These are phyloP conservation scores for Poeciliopsis turneri DNA, from an alignment of 2,797 vertebrate species.

Conservation along the genomic window DNA sequence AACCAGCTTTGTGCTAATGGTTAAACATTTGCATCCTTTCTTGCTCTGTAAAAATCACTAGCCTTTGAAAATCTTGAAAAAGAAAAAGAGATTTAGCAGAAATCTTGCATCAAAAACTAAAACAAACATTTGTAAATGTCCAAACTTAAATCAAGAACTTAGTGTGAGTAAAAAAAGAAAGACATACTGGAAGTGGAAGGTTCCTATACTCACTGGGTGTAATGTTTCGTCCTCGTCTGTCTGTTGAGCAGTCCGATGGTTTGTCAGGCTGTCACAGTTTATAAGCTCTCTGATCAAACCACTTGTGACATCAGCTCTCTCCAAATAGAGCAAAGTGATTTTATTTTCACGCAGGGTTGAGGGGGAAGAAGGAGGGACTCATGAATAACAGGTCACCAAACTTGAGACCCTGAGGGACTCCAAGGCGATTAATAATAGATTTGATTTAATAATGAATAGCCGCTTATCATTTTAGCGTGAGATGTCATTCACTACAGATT, in stretches of 20 bases:
- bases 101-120: neutral
- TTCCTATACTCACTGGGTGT: conserved; percentile 62
- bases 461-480: conserved; percentile 55
- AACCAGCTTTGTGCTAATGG: neutral
- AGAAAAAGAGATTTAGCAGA: neutral
- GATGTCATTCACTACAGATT: conserved; percentile 51
- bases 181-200: neutral
- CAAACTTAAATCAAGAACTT: neutral
- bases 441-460: conserved; percentile 61
- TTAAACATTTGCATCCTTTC: neutral
- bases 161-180: neutral
- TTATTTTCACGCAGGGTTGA: conserved; percentile 54
- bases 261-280: conserved; percentile 71
- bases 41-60: too few species aligned
- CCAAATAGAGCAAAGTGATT: conserved; percentile 82
- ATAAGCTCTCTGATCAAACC: conserved; percentile 77
- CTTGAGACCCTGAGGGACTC: conserved; percentile 50
- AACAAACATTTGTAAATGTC: neutral
- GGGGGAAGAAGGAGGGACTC: conserved; percentile 14
- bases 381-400: conserved; percentile 56
- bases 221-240: conserved; percentile 53
- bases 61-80: neutral
- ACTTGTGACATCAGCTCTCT: conserved; percentile 83
- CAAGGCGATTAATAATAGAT: conserved; percentile 63
- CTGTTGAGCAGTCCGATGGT: conserved; percentile 52